Evolutionary conservation across 2,113 vertebrate genomes (phyloP), one percentile per base, ranked within the genome.

Genomic region (Archilochus colubris): DNA sequence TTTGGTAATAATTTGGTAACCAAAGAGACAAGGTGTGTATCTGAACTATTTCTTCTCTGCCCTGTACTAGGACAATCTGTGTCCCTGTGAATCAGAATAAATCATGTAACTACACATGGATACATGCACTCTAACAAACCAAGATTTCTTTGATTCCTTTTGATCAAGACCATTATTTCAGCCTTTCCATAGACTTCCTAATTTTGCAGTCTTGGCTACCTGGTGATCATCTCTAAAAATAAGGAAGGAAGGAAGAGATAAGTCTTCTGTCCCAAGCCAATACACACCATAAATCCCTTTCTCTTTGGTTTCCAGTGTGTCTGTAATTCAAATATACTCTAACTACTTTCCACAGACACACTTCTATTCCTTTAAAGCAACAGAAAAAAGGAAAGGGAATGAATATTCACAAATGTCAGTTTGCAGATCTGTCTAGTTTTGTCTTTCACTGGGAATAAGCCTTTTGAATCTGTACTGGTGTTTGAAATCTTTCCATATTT

Each of bases 31-130:
- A 82, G 44, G 16, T 30, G 12, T 1, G 6, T 25, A 36, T 7
- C 44, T 73, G 20, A 68, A 40, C 27, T 51, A 20, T 48, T 64
- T 6, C n/a, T 36, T 54, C 18, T 70, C 25, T 40, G 12, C 9
- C 16, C 28, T 3, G 2, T 12, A 6, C 8, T 8, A 23, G 57
- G 8, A 58, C 20, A 70, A 2, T 0, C 36, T 0, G 0, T 38
- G 21, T 19, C 16, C 21, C 10, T 18, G n/a, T 50, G 59, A 40
- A 4, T 44, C 40, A 10, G 31, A 25, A 40, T 2, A 7, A 0
- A 73, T 30, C 50, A 36, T 28, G 8, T 40, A 69, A 7, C 9
- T 38, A n/a, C 0, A 0, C 9, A 10, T 8, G 19, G 24, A 8
- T 22, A 38, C 9, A 61, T 54, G 27, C n/a, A 17, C 5, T 54